These are phyloP conservation scores for Epinephelus fuscoguttatus DNA, from an alignment of 2,113 vertebrate genomes.

Conservation along the genomic window DNA sequence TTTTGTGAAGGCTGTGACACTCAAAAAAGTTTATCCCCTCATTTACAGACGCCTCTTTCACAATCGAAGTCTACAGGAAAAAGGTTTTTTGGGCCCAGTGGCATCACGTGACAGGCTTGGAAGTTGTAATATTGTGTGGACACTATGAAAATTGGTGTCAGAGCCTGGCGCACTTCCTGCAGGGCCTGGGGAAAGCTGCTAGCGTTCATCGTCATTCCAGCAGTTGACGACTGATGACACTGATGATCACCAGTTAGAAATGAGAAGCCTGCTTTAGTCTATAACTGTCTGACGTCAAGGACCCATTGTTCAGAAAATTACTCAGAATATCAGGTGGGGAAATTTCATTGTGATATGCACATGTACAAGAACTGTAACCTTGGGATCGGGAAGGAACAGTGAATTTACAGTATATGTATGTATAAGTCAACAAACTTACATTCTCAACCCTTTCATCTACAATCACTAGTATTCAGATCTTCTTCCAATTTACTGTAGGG, in stretches of 20 bases:
- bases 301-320: background rate
- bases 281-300: background rate
- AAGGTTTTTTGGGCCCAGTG: too few species aligned
- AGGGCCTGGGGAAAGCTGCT: background rate
- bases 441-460: constrained; percentile 14
- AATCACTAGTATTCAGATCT: constrained; percentile 5
- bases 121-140: too few species aligned
- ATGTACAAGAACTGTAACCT: background rate
- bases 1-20: too few species aligned
- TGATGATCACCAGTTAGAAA: background rate
- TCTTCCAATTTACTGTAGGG: constrained; percentile 20
- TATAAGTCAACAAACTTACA: background rate
- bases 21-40: too few species aligned
- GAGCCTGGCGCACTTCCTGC: too few species aligned
- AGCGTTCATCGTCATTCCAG: background rate
- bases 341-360: background rate
- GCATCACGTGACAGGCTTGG: too few species aligned
- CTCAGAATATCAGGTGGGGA: background rate
- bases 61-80: too few species aligned
- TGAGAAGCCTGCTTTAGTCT: background rate
- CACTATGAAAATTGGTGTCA: too few species aligned
- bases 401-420: background rate
- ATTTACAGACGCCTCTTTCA: too few species aligned
- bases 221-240: background rate
- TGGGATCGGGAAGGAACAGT: background rate